Evolutionary conservation across 2,113 vertebrate species (phyloP).

Genomic region (Catagonus wagneri): DNA sequence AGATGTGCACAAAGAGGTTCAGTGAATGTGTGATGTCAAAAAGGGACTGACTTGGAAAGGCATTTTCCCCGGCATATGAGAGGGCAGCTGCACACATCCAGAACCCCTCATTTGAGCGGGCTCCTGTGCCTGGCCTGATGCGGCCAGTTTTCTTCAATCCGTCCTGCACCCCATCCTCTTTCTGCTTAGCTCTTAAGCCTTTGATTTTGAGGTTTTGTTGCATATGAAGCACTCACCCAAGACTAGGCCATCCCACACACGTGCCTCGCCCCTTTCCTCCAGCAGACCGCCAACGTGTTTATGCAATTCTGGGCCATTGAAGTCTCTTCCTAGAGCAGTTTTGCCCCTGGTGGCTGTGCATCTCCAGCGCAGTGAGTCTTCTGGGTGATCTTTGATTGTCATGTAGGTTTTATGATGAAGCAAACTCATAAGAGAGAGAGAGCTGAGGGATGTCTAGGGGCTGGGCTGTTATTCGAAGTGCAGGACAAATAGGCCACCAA

Average conservation of each 20-base stretch:
- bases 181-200: conserved; percentile 32
- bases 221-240: conserved; percentile 61
- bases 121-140: background rate
- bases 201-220: conserved; percentile 59
- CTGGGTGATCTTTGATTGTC: conserved; percentile 46
- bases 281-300: conserved; percentile 64
- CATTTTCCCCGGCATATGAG: background rate
- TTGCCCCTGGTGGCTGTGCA: conserved; percentile 20
- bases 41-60: conserved; percentile 1
- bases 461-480: conserved; percentile 14
- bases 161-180: background rate
- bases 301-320: conserved; percentile 58
- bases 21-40: background rate
- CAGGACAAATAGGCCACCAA: conserved; percentile 31
- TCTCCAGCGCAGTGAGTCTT: conserved; percentile 15
- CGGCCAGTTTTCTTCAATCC: background rate
- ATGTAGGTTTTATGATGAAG: background rate
- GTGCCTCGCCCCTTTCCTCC: conserved; percentile 55
- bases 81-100: background rate
- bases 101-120: background rate
- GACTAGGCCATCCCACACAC: conserved; percentile 71
- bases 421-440: background rate
- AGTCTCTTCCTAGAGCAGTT: conserved; percentile 27
- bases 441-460: background rate
- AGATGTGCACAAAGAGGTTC: background rate